Base-by-base conservation (phyloP, 1,140 invertebrate species). In the Lethrus apterus region DNA sequence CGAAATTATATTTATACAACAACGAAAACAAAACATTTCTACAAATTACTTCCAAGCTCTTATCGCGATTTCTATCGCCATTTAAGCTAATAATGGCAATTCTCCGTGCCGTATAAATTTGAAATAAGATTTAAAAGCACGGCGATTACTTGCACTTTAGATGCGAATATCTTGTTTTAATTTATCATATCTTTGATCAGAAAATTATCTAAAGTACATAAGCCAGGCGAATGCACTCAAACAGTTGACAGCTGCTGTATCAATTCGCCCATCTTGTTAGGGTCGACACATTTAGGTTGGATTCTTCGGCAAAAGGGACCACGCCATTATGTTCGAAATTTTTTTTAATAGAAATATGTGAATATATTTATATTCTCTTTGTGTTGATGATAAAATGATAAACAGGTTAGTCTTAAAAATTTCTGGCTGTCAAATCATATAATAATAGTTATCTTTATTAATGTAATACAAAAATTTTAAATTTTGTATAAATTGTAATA, bases 131-230 rank as follows among this genome's bases (percentile, higher is more conserved):
- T 40, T 40, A 40, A 24, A 40, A 24, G 36, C 36, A 40, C 19
- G n/a, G n/a, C n/a, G 44, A 34, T 33, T 46, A 35, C 20, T 15
- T 46, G 44, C 44, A 46, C 44, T 46, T 46, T 46, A 46, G 41
- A 30, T n/a, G 41, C 32, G 26, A 35, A 46, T 46, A 46, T 46
- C 44, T 46, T 46, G 31, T 46, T 32, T 46, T 46, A 46, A 46
- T 46, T 46, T 36, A 46, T 46, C 44, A 21, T 30, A 46, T 36
- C 44, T 35, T 13, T 20, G 24, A 46, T 46, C 44, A 23, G 32
- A 19, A 30, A 46, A 46, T 46, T 46, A 46, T 46, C 44, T 46
- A 35, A 46, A 46, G 44, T 46, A 46, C 44, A 46, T 46, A 46
- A 46, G 44, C 44, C 41, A 3, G 41, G 30, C 26, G 4, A 18